Evolutionary conservation across 2,797 vertebrate species (phyloP).

Genomic region (Avahi laniger): DNA sequence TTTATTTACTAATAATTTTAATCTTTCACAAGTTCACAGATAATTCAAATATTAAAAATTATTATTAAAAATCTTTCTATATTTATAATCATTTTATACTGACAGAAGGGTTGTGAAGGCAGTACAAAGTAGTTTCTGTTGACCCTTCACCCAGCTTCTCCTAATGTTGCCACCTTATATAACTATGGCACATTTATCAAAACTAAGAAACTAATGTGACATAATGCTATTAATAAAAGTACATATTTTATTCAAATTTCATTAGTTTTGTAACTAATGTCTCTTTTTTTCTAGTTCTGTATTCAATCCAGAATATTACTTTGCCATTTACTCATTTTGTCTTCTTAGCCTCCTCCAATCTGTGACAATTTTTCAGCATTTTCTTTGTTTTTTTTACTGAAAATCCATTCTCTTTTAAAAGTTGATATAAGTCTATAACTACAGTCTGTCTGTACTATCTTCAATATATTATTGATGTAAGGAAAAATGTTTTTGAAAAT

Average conservation of each 20-base stretch:
- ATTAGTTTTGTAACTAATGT: not conserved
- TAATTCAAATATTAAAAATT: not conserved
- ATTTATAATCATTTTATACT: not conserved
- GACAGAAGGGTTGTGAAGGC: not conserved
- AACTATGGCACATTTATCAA: not conserved
- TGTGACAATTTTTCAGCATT: not conserved
- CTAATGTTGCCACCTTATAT: not conserved
- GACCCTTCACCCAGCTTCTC: not conserved
- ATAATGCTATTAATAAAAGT: not conserved
- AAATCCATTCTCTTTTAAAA: not conserved
- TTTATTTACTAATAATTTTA: not conserved
- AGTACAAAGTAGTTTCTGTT: not conserved
- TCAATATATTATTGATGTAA: not conserved
- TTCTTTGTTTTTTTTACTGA: not conserved
- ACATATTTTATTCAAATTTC: not conserved
- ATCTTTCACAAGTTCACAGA: not conserved
- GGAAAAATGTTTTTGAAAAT: not conserved
- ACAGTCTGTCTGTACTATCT: not conserved
- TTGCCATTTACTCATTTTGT: not conserved
- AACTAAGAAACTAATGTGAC: not conserved
- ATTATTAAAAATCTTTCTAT: not conserved
- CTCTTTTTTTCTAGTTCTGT: not conserved
- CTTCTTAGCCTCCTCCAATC: not conserved
- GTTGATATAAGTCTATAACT: too few relatives aligned
- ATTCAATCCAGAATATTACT: not conserved